Conservation (phyloP, 2,797 vertebrate species). For the Steatocranus sp. region DNA sequence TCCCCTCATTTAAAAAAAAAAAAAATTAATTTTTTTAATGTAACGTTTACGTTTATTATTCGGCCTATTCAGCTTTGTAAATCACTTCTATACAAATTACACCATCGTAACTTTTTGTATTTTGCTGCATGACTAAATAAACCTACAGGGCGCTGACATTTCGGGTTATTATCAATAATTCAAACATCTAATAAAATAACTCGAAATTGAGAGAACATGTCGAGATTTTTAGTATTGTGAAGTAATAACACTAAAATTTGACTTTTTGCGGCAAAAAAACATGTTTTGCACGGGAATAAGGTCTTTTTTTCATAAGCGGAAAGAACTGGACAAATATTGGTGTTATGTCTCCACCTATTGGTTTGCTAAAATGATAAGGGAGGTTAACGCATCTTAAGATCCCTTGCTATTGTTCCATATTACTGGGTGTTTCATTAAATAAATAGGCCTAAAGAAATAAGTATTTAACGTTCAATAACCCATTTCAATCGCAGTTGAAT, state of each 20-base stretch:
- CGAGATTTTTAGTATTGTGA: background rate
- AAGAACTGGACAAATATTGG: background rate
- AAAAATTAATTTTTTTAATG: background rate
- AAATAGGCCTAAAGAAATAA: background rate
- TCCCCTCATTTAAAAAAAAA: accelerated
- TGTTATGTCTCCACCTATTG: background rate
- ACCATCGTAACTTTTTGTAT: background rate
- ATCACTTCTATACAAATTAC: background rate
- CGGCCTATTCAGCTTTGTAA: background rate
- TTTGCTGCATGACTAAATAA: background rate
- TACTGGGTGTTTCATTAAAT: background rate
- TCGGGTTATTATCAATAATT: no score
- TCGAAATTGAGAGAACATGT: no score
- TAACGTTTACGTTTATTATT: background rate
- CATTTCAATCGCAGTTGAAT: background rate
- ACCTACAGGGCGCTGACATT: background rate
- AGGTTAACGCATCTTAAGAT: background rate
- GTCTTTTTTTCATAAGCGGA: background rate
- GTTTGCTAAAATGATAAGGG: background rate
- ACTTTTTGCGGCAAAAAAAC: background rate
- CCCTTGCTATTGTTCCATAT: background rate
- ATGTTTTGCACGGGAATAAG: background rate
- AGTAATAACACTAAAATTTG: background rate
- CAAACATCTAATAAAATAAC: no score
- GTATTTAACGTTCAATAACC: background rate